Conservation (phyloP, 2,113 vertebrate species). For the Colossoma macropomum region DNA sequence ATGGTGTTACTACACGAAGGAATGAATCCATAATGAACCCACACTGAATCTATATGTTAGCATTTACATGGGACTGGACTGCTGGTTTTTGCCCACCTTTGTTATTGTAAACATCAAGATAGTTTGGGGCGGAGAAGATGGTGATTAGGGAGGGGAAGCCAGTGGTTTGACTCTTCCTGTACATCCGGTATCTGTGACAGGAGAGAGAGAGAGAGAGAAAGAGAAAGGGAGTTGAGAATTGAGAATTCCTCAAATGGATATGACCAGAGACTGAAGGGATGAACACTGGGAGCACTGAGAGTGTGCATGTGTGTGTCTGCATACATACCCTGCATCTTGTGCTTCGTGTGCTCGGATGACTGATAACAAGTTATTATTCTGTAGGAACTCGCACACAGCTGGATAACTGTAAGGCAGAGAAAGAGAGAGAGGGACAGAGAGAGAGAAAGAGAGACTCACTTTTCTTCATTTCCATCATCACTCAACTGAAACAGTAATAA, state of each 20-base stretch:
- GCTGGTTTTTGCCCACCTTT: slow-evolving; percentile 75
- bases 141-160: slow-evolving; percentile 85
- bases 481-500: slow-evolving; percentile 34
- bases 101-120: slow-evolving; percentile 87
- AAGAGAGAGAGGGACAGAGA: neutral
- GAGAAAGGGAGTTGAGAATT: neutral
- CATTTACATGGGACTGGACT: neutral
- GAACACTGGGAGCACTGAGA: neutral
- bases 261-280: neutral
- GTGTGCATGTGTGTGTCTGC: neutral
- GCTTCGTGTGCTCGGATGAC: slow-evolving; percentile 99
- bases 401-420: slow-evolving; percentile 85
- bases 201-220: slow-evolving; percentile 27
- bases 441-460: slow-evolving; percentile 18
- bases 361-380: slow-evolving; percentile 99
- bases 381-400: slow-evolving; percentile 98
- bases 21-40: no score
- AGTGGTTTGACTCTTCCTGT: slow-evolving; percentile 85
- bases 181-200: slow-evolving; percentile 80
- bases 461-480: slow-evolving; percentile 27
- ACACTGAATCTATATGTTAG: no score
- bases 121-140: slow-evolving; percentile 86
- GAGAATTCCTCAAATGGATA: neutral
- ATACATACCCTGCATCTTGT: slow-evolving; percentile 95
- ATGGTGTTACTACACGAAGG: no score